phyloP scores from a whole-genome alignment of 2,797 vertebrate genomes.

The Cephalopachus bancanus region DNA sequence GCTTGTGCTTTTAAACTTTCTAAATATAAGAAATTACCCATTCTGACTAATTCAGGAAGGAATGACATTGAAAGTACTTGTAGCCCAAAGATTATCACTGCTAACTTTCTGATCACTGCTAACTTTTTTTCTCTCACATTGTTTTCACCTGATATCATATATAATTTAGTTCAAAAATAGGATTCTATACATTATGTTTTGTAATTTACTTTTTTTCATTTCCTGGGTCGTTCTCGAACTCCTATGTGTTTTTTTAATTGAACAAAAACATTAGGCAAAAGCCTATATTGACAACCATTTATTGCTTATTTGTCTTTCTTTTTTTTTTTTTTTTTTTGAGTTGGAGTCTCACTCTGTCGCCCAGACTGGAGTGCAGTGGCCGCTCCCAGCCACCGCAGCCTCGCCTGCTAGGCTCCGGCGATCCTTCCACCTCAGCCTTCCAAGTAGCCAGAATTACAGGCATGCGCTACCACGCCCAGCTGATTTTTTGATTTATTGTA shows the following conservation, averaged over 20 bases:
- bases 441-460: too few relatives aligned
- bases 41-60: neutral
- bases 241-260: conserved; percentile 31
- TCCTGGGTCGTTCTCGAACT: conserved; percentile 23
- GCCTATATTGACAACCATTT: neutral
- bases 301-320: conserved; percentile 48
- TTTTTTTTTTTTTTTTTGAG: too few relatives aligned
- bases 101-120: neutral
- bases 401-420: too few relatives aligned
- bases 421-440: too few relatives aligned
- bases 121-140: neutral
- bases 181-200: conserved; percentile 11
- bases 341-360: too few relatives aligned
- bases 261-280: conserved; percentile 36
- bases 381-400: too few relatives aligned
- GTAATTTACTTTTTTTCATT: neutral
- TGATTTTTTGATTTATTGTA: too few relatives aligned
- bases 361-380: too few relatives aligned
- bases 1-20: conserved; percentile 36
- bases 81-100: neutral
- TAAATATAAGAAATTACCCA: conserved; percentile 20
- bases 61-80: neutral
- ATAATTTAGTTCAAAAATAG: conserved; percentile 44
- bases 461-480: too few relatives aligned
- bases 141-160: conserved; percentile 16